Conservation (phyloP, 2,888 invertebrate species). For the Geotrupes spiniger region DNA sequence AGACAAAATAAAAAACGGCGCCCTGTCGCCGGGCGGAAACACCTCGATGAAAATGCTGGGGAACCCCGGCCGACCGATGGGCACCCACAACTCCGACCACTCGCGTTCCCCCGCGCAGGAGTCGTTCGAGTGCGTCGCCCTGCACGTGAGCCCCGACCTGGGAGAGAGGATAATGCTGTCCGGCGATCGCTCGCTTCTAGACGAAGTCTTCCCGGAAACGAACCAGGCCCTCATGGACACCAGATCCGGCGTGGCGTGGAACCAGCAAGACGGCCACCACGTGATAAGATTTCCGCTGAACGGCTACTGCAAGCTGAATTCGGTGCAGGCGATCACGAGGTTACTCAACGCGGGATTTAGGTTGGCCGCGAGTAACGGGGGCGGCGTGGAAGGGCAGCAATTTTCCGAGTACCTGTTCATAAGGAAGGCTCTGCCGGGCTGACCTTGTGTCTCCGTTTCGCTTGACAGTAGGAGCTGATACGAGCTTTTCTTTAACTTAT, state of each 20-base stretch:
- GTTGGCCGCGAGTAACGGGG: slow-evolving; percentile 79
- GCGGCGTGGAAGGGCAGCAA: slow-evolving; percentile 85
- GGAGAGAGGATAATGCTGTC: slow-evolving; percentile 80
- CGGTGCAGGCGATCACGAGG: slow-evolving; percentile 82
- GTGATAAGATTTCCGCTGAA: slow-evolving; percentile 83
- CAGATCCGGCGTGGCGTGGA: slow-evolving; percentile 74
- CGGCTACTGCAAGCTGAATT: slow-evolving; percentile 86
- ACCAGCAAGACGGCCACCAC: slow-evolving; percentile 70
- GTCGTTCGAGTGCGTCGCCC: slow-evolving; percentile 73
- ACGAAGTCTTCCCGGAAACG: slow-evolving; percentile 73
- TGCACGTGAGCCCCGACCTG: slow-evolving; percentile 77
- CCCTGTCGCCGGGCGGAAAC: slow-evolving; percentile 27
- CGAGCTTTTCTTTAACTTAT: slow-evolving; percentile 21
- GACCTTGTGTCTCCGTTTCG: slow-evolving; percentile 27
- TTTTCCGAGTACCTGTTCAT: slow-evolving; percentile 86
- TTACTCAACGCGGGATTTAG: slow-evolving; percentile 75
- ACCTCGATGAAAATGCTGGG: slow-evolving; percentile 12
- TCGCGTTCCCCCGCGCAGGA: slow-evolving; percentile 41
- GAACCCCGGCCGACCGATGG: slow-evolving; percentile 26
- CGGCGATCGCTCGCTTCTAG: slow-evolving; percentile 72
- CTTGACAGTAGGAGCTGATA: slow-evolving; percentile 19
- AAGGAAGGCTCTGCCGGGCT: slow-evolving; percentile 51
- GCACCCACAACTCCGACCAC: slow-evolving; percentile 30
- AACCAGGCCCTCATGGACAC: slow-evolving; percentile 78
- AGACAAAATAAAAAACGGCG: slow-evolving; percentile 62